These are phyloP conservation scores for Xestia ashworthii DNA, from an alignment of 2,888 invertebrate genomes.

Conservation along the genomic window DNA sequence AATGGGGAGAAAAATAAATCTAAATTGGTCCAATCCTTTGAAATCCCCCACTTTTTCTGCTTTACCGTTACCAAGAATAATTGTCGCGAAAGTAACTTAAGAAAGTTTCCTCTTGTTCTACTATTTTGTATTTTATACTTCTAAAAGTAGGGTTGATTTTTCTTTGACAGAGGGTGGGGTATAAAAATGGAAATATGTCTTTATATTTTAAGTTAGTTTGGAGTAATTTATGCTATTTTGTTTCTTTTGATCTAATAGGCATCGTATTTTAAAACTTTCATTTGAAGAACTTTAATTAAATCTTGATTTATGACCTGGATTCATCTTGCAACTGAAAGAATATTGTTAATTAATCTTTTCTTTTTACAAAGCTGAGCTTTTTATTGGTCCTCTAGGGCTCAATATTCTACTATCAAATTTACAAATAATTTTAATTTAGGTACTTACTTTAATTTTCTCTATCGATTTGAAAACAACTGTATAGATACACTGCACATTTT, in stretches of 20 bases:
- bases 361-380: background rate
- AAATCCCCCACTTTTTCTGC: constrained; percentile 89
- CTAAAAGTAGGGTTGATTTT: constrained; percentile 46
- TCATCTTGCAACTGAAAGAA: background rate
- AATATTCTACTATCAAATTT: too few relatives aligned
- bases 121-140: constrained; percentile 61
- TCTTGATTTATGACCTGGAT: constrained; percentile 1
- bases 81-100: constrained; percentile 83
- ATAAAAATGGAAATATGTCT: constrained; percentile 80
- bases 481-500: constrained; percentile 7
- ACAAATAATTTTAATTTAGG: too few relatives aligned
- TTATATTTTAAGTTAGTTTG: constrained; percentile 76
- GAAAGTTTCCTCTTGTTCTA: constrained; percentile 70
- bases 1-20: constrained; percentile 89
- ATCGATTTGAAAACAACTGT: background rate
- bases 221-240: constrained; percentile 74
- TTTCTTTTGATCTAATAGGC: constrained; percentile 49
- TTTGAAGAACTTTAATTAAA: constrained; percentile 1
- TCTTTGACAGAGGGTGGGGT: constrained; percentile 7
- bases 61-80: constrained; percentile 87
- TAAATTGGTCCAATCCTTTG: constrained; percentile 89
- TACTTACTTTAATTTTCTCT: background rate
- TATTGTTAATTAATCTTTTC: background rate
- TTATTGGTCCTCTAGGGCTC: too few relatives aligned
- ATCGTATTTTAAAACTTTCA: constrained; percentile 20